Base-by-base conservation (phyloP, 2,888 invertebrate genomes). In the Eulithis prunata region DNA sequence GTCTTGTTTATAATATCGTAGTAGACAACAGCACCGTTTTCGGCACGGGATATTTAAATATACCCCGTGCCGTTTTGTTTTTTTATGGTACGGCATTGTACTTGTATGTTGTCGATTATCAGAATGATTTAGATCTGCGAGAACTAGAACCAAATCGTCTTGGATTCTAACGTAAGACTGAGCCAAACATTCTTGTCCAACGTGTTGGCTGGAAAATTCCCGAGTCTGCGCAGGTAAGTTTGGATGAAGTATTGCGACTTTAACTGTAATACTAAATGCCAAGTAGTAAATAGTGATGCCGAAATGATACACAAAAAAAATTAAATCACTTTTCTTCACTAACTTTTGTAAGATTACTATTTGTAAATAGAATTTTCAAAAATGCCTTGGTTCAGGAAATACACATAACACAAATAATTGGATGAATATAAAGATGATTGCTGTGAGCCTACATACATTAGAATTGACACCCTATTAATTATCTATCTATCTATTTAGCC, bases 191-290 rank as follows among this genome's bases (percentile, higher is more conserved):
- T 36, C 36, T 5, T 53, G 14, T n/a, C 4, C 49, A 11, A 14
- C 49, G 49, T 21, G 53, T n/a, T 32, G 8, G 36, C 36, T 36
- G 11, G 36, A 7, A 10, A 36, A 13, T 36, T 54, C 21, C 21
- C 54, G 54, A 54, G 54, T 54, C 38, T 54, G 54, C 54, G 54
- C 54, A 41, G 54, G 54, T 54, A 54, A 38, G 11, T 14, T 14
- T 4, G 21, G 14, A 5, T 6, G 38, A 36, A 36, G 13, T 36
- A 36, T 28, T 3, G 13, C 12, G 21, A 21, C 21, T 21, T 21
- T 21, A 21, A 21, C 4, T n/a, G 4, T 5, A 1, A 52, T 12
- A n/a, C n/a, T 3, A 45, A n/a, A 41, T 41, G 2, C 8, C 41
- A 41, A 6, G 41, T 10, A 41, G 41, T 41, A 21, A 1, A 21